Conservation (phyloP, 2,113 vertebrate species). For the Odocoileus virginianus region DNA sequence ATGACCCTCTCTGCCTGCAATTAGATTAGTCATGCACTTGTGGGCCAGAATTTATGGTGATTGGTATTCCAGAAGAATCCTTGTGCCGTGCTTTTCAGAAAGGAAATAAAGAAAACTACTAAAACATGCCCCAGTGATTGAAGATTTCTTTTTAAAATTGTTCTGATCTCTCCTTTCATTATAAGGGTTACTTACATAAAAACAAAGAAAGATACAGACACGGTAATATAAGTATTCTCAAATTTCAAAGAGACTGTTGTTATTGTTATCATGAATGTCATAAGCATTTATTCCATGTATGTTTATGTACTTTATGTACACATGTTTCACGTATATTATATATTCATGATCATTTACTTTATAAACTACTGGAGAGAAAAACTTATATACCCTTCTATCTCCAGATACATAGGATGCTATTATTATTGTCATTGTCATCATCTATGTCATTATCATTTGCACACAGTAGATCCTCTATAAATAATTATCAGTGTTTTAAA, state of each 20-base stretch:
- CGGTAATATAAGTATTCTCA: not conserved
- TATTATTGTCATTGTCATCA: not conserved
- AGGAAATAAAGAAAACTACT: slow-evolving; percentile 42
- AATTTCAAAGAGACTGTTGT: not conserved
- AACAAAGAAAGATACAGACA: not conserved
- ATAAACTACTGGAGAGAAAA: not conserved
- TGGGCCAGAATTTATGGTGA: slow-evolving; percentile 51
- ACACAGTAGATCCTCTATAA: not conserved
- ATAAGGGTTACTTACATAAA: slow-evolving; percentile 6
- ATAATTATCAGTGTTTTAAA: not conserved
- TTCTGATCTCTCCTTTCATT: not conserved
- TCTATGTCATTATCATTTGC: not conserved
- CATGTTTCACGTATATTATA: not conserved
- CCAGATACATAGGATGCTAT: not conserved
- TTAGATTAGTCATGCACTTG: slow-evolving; percentile 72
- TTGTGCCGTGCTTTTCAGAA: slow-evolving; percentile 29
- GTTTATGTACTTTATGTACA: not conserved
- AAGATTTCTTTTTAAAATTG: not conserved
- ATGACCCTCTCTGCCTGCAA: slow-evolving; percentile 64
- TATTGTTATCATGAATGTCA: not conserved
- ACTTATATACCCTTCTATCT: not conserved
- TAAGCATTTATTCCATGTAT: not conserved
- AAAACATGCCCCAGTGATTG: not conserved
- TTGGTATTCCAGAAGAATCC: slow-evolving; percentile 69
- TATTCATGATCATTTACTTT: not conserved